phyloP scores from a whole-genome alignment of 2,113 vertebrate species.

The Tetraodon nigroviridis region DNA sequence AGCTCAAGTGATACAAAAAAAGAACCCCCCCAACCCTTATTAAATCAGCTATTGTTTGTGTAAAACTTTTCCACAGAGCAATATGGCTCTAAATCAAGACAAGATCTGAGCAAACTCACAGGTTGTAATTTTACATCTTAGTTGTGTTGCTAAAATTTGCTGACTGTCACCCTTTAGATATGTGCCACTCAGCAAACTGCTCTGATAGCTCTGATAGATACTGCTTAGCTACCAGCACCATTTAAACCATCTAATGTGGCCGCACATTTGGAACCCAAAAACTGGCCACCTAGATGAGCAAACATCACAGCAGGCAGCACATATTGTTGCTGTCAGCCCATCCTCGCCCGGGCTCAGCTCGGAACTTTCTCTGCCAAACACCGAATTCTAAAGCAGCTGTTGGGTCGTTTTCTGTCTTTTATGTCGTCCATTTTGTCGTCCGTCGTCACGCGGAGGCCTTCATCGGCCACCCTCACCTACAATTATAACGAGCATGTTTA shows the following conservation, averaged over 20 bases:
- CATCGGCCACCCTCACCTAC: too few species aligned
- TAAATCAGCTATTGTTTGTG: constrained; percentile 47
- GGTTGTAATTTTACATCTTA: constrained; percentile 47
- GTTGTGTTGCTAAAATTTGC: constrained; percentile 41
- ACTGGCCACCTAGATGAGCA: constrained; percentile 12
- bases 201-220: constrained; percentile 57
- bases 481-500: too few species aligned
- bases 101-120: constrained; percentile 45
- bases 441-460: too few species aligned
- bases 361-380: constrained; percentile 42
- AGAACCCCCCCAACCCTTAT: too few species aligned
- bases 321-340: constrained; percentile 31
- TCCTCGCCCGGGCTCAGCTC: constrained; percentile 24
- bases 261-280: constrained; percentile 24
- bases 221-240: constrained; percentile 58
- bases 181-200: constrained; percentile 43
- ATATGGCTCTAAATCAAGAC: constrained; percentile 46
- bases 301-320: constrained; percentile 32
- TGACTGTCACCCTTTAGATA: constrained; percentile 56
- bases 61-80: constrained; percentile 49
- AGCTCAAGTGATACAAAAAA: constrained; percentile 60
- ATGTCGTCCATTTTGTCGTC: background rate
- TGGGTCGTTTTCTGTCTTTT: constrained; percentile 31
- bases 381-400: constrained; percentile 57
- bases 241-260: constrained; percentile 41